Conservation (phyloP, 2,797 vertebrate genomes). For the Hydrolagus colliei region DNA sequence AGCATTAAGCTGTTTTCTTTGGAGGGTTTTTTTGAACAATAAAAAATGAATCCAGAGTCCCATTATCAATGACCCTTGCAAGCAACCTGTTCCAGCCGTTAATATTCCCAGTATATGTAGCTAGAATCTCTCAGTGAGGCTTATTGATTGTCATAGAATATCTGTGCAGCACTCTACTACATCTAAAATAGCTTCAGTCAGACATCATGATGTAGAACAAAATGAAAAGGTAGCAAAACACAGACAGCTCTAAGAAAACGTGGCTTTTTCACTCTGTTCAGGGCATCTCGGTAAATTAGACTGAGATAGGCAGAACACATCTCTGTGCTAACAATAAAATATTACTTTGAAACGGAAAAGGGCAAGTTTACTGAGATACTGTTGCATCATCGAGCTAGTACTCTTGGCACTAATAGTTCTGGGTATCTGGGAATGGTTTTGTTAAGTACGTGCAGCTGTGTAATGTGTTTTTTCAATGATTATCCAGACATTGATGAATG, state of each 20-base stretch:
- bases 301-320: neutral
- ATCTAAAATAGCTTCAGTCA: no score
- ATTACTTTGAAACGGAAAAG: constrained; percentile 19
- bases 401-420: constrained; percentile 25
- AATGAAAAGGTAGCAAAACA: neutral
- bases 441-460: constrained; percentile 27
- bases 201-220: no score
- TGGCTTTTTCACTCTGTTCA: neutral
- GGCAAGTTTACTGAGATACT: constrained; percentile 18
- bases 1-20: no score
- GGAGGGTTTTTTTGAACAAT: no score
- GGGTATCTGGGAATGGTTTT: constrained; percentile 24
- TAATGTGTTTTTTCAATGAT: constrained; percentile 35
- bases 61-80: no score
- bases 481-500: constrained; percentile 84
- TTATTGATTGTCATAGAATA: no score
- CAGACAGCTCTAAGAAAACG: neutral
- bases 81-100: no score
- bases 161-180: no score
- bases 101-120: no score
- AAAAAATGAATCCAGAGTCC: no score
- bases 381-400: constrained; percentile 21
- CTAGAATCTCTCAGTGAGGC: no score
- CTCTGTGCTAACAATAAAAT: constrained; percentile 22
- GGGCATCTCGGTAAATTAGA: neutral